Evolutionary conservation across 2,888 invertebrate species (phyloP), one percentile per base, ranked within the genome.

Genomic region (Allophyes oxyacanthae): DNA sequence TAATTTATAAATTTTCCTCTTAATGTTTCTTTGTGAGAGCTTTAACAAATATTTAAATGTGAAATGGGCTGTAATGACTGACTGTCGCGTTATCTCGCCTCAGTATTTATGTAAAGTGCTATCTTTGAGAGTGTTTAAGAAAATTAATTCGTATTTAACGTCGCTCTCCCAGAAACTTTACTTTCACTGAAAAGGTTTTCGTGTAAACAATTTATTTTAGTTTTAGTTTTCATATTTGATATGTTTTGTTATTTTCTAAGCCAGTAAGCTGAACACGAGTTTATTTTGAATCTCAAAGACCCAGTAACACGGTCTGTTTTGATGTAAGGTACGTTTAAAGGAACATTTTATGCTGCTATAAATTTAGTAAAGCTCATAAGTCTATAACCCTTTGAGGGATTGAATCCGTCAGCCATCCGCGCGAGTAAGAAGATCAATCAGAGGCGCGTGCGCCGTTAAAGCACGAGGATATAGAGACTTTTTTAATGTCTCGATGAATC

Each of bases 361-460:
- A 73, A 79, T 82, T 75, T 73, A 74, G 74, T 14, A 43, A 20
- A 20, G 10, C 20, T 33, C 28, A 41, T 75, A 79, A 81, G 64
- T 74, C 62, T 64, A 77, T 79, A 80, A 78, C 73, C 81, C 79
- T 81, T 83, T 83, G 78, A 83, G 54, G 75, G 75, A 79, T 81
- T 77, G 65, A 72, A 74, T 77, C 64, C 28, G 77, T 64, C 76
- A 75, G 70, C 64, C 64, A 74, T 67, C 74, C 56, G 59, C 60
- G 52, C 68, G 54, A 66, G 58, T 79, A 52, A 64, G 64, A 38
- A 64, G 57, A 63, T 68, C 61, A 69, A 74, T 72, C 72, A 72
- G 55, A 53, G 42, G 42, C 38, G 50, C 32, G 33, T 36, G 33
- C 44, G 41, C 45, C 44, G 40, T 41, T 8, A 11, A 42, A 40